phyloP scores from a whole-genome alignment of 2,888 invertebrate species.

The Branchipolynoe longqiensis region DNA sequence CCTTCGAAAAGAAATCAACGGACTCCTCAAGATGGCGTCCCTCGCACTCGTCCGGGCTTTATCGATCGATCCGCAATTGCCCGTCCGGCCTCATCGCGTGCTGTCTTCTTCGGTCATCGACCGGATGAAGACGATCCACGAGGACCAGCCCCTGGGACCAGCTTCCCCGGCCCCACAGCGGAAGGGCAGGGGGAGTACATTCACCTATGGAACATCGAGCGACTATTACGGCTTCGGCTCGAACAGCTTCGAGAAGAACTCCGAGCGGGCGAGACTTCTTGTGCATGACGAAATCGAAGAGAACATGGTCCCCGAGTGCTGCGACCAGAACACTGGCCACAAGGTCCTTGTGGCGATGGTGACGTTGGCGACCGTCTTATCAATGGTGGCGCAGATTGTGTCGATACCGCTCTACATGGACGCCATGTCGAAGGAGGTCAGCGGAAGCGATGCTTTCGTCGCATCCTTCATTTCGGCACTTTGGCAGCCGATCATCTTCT shows the following conservation, averaged over 20 bases:
- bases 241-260: not conserved
- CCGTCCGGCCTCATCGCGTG: not conserved
- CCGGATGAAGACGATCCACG: slow-evolving; percentile 49
- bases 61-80: not conserved
- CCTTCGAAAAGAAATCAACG: no score
- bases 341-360: slow-evolving; percentile 8
- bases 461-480: slow-evolving; percentile 32
- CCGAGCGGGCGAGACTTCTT: slow-evolving; percentile 3
- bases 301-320: not conserved
- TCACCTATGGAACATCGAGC: not conserved
- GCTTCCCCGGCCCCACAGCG: not conserved
- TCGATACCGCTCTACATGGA: slow-evolving; percentile 40
- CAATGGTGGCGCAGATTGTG: slow-evolving; percentile 45
- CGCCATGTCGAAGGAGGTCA: slow-evolving; percentile 23
- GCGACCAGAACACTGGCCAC: not conserved
- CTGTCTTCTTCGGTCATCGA: slow-evolving; percentile 35
- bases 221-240: not conserved
- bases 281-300: not conserved
- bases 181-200: not conserved
- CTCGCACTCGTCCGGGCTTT: slow-evolving; percentile 51
- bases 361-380: slow-evolving; percentile 40
- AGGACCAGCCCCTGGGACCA: slow-evolving; percentile 27
- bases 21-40: slow-evolving; percentile 49
- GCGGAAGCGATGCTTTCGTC: slow-evolving; percentile 55
- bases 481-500: slow-evolving; percentile 52